A percentile compares a stretch with the other conserved stretches of the same genome.
These are phyloP conservation scores for Montifringilla adamsi DNA, from an alignment of 2,113 vertebrate species.

Conservation along the genomic window DNA sequence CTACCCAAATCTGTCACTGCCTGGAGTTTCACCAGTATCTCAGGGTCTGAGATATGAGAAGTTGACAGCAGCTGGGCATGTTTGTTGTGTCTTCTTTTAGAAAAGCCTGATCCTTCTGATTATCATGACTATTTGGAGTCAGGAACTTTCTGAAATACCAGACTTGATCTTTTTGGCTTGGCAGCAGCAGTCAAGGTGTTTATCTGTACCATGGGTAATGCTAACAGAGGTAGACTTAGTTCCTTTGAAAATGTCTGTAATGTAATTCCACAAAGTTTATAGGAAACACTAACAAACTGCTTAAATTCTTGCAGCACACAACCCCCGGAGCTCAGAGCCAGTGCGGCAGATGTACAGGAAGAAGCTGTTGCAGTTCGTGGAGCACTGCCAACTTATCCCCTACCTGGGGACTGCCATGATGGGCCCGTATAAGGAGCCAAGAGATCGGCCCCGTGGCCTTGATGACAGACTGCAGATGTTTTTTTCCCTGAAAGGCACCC, in stretches of 20 bases:
- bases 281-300: not conserved
- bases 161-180: not conserved
- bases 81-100: not conserved
- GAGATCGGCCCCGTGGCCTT: constrained; percentile 77
- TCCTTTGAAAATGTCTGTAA: not conserved
- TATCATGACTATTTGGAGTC: fast-evolving
- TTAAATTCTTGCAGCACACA: constrained; percentile 79
- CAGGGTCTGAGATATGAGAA: fast-evolving
- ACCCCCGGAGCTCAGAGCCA: constrained; percentile 75
- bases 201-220: fast-evolving
- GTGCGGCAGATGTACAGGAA: constrained; percentile 78
- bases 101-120: not conserved
- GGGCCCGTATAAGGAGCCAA: constrained; percentile 72
- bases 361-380: constrained; percentile 81
- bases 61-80: not conserved
- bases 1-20: not conserved
- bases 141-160: not conserved
- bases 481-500: constrained; percentile 72
- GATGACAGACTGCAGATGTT: constrained; percentile 80
- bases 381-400: constrained; percentile 85
- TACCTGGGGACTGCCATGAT: constrained; percentile 82
- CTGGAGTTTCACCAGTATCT: not conserved
- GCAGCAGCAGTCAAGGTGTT: not conserved
- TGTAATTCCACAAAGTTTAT: fast-evolving
- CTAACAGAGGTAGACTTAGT: fast-evolving